Evolutionary conservation across 2,797 vertebrate genomes (phyloP), one percentile per base, ranked within the genome.

Genomic region (Periparus ater): DNA sequence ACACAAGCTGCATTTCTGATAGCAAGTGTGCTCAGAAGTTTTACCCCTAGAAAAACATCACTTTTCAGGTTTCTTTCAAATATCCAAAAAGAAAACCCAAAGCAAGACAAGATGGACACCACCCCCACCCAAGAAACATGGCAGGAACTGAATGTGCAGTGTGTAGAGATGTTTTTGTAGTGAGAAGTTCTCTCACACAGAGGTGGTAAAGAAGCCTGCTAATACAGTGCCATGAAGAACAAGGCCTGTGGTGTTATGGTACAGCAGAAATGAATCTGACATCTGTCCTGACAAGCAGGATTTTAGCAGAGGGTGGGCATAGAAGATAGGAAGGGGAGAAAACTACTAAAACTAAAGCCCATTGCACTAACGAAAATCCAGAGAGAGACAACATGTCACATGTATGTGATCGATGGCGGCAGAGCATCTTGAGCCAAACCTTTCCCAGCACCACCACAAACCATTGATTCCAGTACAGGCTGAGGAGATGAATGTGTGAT

Each of bases 51-150:
- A 71, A 45, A 74, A 81, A 84, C 6, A 84, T 7, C 6, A 8
- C 15, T 55, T 63, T 0, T 53, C 10, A 15, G 19, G 20, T 74
- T 66, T 48, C 13, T 54, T 85, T 51, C n/a, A 67, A 51, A 23
- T 36, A 77, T 29, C 13, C 36, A 11, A 60, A 63, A 71, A 71
- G 18, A 66, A 85, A 76, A 58, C 2, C 3, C 32, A 45, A 50
- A 82, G 17, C 9, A 68, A 67, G 6, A 42, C 6, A 36, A 71
- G 79, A 72, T 2, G 9, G 32, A n/a, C 20, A 30, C 15, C 17
- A 40, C 3, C 3, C 0, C 18, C 29, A 22, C 12, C 2, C 14
- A 36, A 38, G 21, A 60, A 63, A 67, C 0, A 3, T 4, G 5
- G 7, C 12, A 55, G 30, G n/a, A 87, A 23, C 0, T 6, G 70